phyloP scores from a whole-genome alignment of 2,797 vertebrate genomes.

The Aulostomus chinensis region DNA sequence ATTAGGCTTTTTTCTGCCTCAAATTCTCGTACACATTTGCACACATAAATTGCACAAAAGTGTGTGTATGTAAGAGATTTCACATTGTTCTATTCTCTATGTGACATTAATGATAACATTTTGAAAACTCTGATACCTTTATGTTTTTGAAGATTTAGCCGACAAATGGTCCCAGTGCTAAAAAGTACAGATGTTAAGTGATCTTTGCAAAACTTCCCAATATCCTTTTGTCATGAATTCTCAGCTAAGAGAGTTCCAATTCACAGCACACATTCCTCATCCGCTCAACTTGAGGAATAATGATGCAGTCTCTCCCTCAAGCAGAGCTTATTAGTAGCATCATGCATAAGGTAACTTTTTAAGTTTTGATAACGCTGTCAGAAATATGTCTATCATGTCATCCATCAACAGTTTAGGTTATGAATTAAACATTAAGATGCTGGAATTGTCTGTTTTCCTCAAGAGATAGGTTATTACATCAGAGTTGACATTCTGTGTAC shows the following conservation, averaged over 20 bases:
- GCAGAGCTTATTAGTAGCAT: constrained; percentile 19
- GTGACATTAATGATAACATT: no score
- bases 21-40: background rate
- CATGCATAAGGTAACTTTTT: constrained; percentile 1
- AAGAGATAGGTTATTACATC: constrained; percentile 37
- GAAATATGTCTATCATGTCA: constrained; percentile 20
- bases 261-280: constrained; percentile 7
- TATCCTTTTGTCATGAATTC: constrained; percentile 18
- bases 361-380: constrained; percentile 28
- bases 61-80: no score
- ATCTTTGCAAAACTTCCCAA: constrained; percentile 25
- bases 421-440: constrained; percentile 63
- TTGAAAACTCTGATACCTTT: constrained; percentile 16
- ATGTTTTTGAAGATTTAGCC: constrained; percentile 5
- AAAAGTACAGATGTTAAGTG: constrained; percentile 11
- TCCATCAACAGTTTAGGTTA: constrained; percentile 34
- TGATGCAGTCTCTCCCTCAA: constrained; percentile 15
- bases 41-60: constrained; percentile 2
- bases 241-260: constrained; percentile 18
- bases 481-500: constrained; percentile 32
- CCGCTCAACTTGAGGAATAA: constrained; percentile 36
- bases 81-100: constrained; percentile 19
- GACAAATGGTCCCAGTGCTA: constrained; percentile 8
- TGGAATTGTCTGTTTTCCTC: constrained; percentile 27
- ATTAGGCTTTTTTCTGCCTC: constrained; percentile 1